Base-by-base conservation (phyloP, 1,140 invertebrate genomes). In the Panagrolaimus sp. region DNA sequence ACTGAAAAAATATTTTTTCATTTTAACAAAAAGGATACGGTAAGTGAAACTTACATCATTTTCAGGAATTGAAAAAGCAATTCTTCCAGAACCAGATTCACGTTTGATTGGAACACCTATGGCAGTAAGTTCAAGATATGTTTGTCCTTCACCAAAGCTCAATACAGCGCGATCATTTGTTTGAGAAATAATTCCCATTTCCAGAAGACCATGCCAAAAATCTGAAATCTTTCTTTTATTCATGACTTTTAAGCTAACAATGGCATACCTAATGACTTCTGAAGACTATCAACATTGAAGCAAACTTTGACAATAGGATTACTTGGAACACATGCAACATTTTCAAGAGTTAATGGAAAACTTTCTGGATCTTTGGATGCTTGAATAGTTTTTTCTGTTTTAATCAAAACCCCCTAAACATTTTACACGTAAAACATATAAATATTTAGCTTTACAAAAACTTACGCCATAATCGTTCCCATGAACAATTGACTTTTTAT, bases 51-150 rank as follows among this genome's bases (percentile, higher is more conserved):
- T 23, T 31, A 72, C 71, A n/a, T 75, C 65, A 25, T 66, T 62
- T 16, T 73, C 67, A 16, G 75, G 68, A 11, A 27, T 46, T 9
- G 73, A 47, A 66, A 77, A 79, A 0, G 75, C 78, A 45, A 80
- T 77, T 9, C 96, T 87, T 9, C 96, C 96, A 86, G 92, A 97
- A 2, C 92, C 92, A 81, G 90, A 90, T n/a, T 88, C 92, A 76
- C 91, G 90, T 96, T 65, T 57, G 4, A 57, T 57, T 16, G 51
- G 51, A 13, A 27, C n/a, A 57, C 27, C 20, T 11, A n/a, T 57
- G 1, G 51, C 5, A 20, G 20, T 16, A 13, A 57, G n/a, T 57
- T 57, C 51, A 27, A 57, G 13, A 69, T 11, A 25, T 5, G 65
- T 68, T 61, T 82, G 78, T 14, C 62, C 65, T 13, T 27, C 43